Evolutionary conservation across 2,797 vertebrate genomes (phyloP), one percentile per base, ranked within the genome.

Genomic region (Loris lydekkerianus): DNA sequence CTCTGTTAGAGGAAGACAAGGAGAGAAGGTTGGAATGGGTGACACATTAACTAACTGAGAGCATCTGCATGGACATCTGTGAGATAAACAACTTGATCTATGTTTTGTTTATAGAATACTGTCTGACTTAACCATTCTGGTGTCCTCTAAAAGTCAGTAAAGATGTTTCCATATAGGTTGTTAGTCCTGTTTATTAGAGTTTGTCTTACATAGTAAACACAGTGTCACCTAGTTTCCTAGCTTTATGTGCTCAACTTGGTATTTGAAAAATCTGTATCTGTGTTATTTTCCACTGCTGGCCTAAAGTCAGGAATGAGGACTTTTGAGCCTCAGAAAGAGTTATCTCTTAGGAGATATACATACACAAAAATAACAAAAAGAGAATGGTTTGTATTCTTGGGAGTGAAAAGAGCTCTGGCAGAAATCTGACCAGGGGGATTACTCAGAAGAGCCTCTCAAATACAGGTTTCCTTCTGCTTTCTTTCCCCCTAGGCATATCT

Each of bases 201-300:
- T 94, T 78, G 58, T 77, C 20, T 95, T 72, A 63, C 14, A 9
- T 25, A 40, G 29, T 53, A 84, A 83, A 78, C 6, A 82, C 40
- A 86, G 5, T 43, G 20, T 73, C 49, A 61, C n/a, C 75, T 93
- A 56, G 34, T 89, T 93, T 60, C 46, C 21, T 31, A 29, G 46
- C 78, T 76, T 76, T 94, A 60, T 88, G 37, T n/a, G 20, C 10
- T 94, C 7, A 82, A 23, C 25, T 69, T 93, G 75, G 34, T 72
- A 53, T 93, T 96, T 96, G 70, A 69, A 93, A 95, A 89, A 84
- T 75, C 63, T 2, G 2, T 84, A 75, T 95, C 43, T 86, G 6
- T 92, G 10, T 80, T 90, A 67, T 69, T 95, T 94, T 84, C 25
- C 23, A 49, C 14, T 73, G 80, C 63, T 65, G 25, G 60, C 53